Evolutionary conservation across 2,797 vertebrate species (phyloP).

Genomic region (Manis javanica): DNA sequence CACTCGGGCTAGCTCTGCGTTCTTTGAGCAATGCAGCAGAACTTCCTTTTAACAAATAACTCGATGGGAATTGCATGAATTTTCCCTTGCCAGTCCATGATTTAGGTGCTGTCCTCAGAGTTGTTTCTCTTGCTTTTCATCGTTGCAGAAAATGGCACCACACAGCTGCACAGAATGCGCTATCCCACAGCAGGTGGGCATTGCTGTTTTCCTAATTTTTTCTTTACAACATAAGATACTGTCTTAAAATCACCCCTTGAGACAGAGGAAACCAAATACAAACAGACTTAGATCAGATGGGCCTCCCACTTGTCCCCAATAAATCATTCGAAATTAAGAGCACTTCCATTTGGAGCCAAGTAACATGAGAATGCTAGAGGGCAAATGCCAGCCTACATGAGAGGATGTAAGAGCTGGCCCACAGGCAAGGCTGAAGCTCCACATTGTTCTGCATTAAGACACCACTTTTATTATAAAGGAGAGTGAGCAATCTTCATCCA

Average conservation of each 20-base stretch:
- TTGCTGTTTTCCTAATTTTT: not conserved
- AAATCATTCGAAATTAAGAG: slow-evolving; percentile 82
- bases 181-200: not conserved
- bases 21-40: not conserved
- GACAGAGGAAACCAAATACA: slow-evolving; percentile 43
- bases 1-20: not conserved
- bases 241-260: slow-evolving; percentile 56
- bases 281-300: slow-evolving; percentile 59
- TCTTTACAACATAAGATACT: slow-evolving; percentile 26
- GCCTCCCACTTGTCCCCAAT: slow-evolving; percentile 75
- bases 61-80: not conserved
- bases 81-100: not conserved
- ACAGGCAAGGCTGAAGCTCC: slow-evolving; percentile 52
- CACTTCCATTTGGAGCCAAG: slow-evolving; percentile 73
- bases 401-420: slow-evolving; percentile 55
- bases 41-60: not conserved
- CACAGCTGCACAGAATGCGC: not conserved
- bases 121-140: not conserved
- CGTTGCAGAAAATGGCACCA: not conserved
- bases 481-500: slow-evolving; percentile 66
- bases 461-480: slow-evolving; percentile 68
- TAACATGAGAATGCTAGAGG: slow-evolving; percentile 66
- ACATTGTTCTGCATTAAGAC: slow-evolving; percentile 65
- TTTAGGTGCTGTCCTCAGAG: not conserved
- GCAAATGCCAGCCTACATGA: slow-evolving; percentile 65